Conservation (phyloP, 1,140 invertebrate genomes). For the Mizuhopecten yessoensis region DNA sequence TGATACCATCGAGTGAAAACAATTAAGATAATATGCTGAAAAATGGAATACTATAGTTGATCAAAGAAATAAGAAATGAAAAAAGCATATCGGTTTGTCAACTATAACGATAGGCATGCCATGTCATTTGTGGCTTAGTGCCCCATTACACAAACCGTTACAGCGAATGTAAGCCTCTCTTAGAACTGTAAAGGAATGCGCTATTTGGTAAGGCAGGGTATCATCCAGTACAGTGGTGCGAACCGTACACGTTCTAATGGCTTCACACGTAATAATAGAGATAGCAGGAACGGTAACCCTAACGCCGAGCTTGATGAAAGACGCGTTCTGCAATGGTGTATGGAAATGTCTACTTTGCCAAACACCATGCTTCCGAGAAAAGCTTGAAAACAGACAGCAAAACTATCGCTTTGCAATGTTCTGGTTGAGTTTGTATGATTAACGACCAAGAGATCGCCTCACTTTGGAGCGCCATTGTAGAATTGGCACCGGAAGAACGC, state of each 20-base stretch:
- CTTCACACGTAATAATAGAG: conserved; percentile 9
- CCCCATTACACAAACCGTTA: not conserved
- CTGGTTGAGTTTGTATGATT: conserved; percentile 16
- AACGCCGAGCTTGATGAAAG: not conserved
- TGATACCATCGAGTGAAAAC: not conserved
- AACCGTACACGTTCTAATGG: not conserved
- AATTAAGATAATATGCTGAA: not conserved
- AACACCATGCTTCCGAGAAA: conserved; percentile 31
- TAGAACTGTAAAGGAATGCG: not conserved
- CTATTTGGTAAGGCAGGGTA: not conserved
- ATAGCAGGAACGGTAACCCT: not conserved
- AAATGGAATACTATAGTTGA: not conserved
- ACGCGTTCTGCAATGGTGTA: conserved; percentile 2
- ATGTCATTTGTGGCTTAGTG: not conserved
- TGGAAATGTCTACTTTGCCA: conserved; percentile 17
- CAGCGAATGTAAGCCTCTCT: not conserved
- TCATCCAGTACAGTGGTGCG: not conserved
- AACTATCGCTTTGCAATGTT: conserved; percentile 30
- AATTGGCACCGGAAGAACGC: not conserved
- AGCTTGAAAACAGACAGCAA: conserved; percentile 7
- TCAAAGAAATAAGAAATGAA: not conserved
- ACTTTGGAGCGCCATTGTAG: not conserved
- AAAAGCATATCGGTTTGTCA: not conserved
- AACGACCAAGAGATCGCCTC: conserved; percentile 3
- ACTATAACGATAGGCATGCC: not conserved